phyloP scores from a whole-genome alignment of 2,113 vertebrate species.

The Chloropsis cyanopogon region DNA sequence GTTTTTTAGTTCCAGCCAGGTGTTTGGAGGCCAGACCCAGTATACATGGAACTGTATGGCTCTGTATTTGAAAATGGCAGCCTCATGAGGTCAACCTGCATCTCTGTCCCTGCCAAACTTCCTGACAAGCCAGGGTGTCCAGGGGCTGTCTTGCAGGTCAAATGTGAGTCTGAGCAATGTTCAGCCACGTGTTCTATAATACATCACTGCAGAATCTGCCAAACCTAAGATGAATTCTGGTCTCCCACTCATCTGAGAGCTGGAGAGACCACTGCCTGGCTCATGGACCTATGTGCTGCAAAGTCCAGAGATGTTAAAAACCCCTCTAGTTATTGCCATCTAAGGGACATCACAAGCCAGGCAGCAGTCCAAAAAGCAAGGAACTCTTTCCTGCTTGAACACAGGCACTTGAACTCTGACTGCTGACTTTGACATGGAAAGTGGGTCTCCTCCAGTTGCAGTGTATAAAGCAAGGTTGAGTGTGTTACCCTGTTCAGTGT shows the following conservation, averaged over 20 bases:
- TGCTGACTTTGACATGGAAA: neutral
- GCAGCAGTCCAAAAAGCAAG: neutral
- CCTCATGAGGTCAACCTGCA: neutral
- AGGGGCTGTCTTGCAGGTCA: neutral
- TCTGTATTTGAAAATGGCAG: neutral
- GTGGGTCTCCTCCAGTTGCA: neutral
- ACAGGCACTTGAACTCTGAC: neutral
- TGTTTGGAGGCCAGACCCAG: neutral
- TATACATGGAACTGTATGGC: neutral
- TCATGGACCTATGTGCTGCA: neutral
- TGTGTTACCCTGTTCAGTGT: neutral
- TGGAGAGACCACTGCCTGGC: neutral
- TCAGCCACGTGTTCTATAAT: neutral
- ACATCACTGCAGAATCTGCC: neutral
- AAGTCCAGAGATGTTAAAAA: neutral
- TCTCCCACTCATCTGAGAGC: neutral
- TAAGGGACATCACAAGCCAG: neutral
- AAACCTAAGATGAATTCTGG: neutral
- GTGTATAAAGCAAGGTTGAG: neutral
- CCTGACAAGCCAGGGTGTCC: neutral
- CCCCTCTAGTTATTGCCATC: neutral
- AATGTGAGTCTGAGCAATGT: neutral
- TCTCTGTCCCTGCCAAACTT: neutral
- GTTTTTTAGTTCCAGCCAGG: neutral
- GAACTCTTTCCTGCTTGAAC: neutral